These are phyloP conservation scores for Helicolenus hilgendorfi DNA, from an alignment of 2,797 vertebrate genomes.

Conservation along the genomic window DNA sequence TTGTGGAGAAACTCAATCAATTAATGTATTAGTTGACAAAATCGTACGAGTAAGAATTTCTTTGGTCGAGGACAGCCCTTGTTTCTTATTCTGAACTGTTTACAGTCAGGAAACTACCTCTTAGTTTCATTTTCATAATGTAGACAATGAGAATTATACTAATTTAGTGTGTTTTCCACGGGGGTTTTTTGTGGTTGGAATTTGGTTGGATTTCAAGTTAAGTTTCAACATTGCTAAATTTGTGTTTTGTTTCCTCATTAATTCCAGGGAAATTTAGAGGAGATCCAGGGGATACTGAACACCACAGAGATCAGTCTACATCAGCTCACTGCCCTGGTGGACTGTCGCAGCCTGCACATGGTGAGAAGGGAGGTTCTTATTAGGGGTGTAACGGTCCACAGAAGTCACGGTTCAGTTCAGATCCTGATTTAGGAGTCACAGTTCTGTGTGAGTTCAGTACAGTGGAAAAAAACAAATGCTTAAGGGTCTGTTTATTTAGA, in stretches of 20 bases:
- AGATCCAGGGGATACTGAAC: slow-evolving; percentile 95
- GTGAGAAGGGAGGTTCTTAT: slow-evolving; percentile 84
- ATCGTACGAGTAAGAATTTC: too few relatives aligned
- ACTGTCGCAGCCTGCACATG: slow-evolving; percentile 98
- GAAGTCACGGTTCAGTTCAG: too few relatives aligned
- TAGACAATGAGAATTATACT: not conserved
- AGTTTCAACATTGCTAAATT: not conserved
- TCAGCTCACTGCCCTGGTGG: slow-evolving; percentile 97
- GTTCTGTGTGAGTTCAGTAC: too few relatives aligned
- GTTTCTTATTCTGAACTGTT: not conserved
- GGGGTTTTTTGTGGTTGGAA: not conserved
- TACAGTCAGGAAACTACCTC: not conserved
- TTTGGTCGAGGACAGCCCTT: not conserved
- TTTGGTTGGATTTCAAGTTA: slow-evolving; percentile 12
- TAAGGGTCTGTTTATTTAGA: too few relatives aligned
- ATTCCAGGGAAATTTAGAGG: slow-evolving; percentile 92
- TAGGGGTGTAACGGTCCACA: too few relatives aligned
- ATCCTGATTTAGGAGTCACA: too few relatives aligned
- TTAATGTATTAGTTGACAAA: too few relatives aligned
- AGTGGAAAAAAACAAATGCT: too few relatives aligned
- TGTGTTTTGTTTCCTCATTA: not conserved
- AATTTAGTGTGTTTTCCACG: not conserved
- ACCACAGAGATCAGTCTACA: slow-evolving; percentile 96
- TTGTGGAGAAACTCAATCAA: too few relatives aligned
- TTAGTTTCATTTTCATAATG: not conserved